Evolutionary conservation across 2,888 invertebrate species (phyloP), one percentile per base, ranked within the genome.

Genomic region (Phaedon cochleariae): DNA sequence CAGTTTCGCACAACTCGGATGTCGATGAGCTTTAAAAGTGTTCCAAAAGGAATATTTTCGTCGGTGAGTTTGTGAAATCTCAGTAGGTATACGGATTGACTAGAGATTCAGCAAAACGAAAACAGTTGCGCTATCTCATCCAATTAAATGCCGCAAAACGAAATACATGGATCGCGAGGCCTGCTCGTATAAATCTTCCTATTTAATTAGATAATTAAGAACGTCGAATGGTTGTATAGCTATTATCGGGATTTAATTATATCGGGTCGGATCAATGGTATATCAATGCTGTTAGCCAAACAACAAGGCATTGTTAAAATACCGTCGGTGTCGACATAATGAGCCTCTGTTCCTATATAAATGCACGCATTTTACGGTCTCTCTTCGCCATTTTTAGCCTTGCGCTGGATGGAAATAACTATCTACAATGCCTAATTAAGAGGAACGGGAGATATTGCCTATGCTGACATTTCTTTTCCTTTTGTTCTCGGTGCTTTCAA

Each of bases 351-450:
- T 79, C 79, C 80, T 81, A 79, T 80, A 81, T 59, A 41, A 41
- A 41, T 15, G 41, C 15, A 2, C n/a, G 21, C 57, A 62, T 81
- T 82, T 81, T 81, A 80, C 80, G 77, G 79, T 74, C 78, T 75
- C 76, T 75, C 77, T 76, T 78, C 77, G 79, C 79, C 80, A 80
- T 81, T 82, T 81, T 80, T 81, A 79, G 79, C 73, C 77, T 77
- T 76, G 79, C 76, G 77, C 73, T 69, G 76, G 72, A 75, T 74
- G 73, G 73, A 73, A 77, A 72, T 73, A 70, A 74, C 79, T 72
- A 69, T 58, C 73, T 73, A 4, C n/a, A 6, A 12, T 4, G 77
- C 77, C 79, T 80, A 80, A 81, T 80, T 80, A 80, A 70, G 67
- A n/a, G n/a, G n/a, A n/a, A n/a, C n/a, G n/a, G n/a, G n/a, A n/a